These are phyloP conservation scores for Drosophila subpulchrella DNA, from an alignment of 1,140 invertebrate species.

Conservation along the genomic window DNA sequence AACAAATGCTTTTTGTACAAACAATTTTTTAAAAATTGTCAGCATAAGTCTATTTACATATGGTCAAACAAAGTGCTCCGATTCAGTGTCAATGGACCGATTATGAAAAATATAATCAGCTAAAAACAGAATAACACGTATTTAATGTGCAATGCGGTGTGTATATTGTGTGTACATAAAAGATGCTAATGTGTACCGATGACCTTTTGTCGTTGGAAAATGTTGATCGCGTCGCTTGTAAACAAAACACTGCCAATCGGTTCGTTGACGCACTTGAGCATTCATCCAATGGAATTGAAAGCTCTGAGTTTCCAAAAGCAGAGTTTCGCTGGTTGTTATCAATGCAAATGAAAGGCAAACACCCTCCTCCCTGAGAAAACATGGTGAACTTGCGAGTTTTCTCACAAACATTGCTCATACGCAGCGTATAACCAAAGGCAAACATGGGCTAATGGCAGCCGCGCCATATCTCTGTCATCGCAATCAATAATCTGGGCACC, in stretches of 20 bases:
- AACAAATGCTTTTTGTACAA: background rate
- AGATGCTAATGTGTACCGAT: conserved; percentile 1
- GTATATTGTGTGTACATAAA: background rate
- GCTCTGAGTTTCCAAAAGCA: conserved; percentile 1
- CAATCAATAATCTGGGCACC: conserved; percentile 25
- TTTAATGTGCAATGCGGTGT: background rate
- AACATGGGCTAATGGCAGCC: background rate
- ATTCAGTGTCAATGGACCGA: conserved; percentile 44
- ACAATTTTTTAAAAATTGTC: background rate
- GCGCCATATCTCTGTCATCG: background rate
- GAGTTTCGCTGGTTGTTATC: conserved; percentile 34
- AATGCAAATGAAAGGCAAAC: conserved; percentile 29
- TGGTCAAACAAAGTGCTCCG: background rate
- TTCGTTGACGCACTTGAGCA: conserved; percentile 37
- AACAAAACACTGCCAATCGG: conserved; percentile 33
- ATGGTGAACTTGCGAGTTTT: background rate
- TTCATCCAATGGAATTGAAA: conserved; percentile 26
- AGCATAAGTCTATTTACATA: background rate
- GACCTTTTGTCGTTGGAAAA: conserved; percentile 15
- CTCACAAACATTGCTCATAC: conserved; percentile 26
- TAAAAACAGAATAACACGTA: conserved; percentile 15
- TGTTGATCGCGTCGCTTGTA: conserved; percentile 16
- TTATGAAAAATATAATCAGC: conserved; percentile 24
- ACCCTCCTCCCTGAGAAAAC: background rate
- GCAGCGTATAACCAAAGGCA: conserved; percentile 2